Evolutionary conservation across 2,888 invertebrate species (phyloP).

Genomic region (Caenorhabditis afra): DNA sequence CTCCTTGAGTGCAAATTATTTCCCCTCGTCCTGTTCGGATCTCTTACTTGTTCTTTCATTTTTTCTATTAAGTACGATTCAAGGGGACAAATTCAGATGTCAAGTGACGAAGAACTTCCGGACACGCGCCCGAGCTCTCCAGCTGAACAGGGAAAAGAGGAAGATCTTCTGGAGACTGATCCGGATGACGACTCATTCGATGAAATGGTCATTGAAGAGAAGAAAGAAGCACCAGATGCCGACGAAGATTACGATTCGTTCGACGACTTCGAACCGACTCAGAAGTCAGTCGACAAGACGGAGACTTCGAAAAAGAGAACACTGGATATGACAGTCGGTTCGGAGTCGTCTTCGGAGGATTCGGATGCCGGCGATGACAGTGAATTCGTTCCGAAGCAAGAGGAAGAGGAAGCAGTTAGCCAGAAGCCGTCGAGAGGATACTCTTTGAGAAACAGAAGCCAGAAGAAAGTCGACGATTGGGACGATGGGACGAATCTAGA

Average conservation of each 20-base stretch:
- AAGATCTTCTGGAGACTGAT: constrained; percentile 19
- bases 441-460: constrained; percentile 7
- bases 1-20: no score
- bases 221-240: not conserved
- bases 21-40: no score
- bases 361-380: constrained; percentile 29
- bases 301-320: constrained; percentile 5
- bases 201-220: constrained; percentile 14
- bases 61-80: no score
- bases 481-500: constrained; percentile 8
- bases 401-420: constrained; percentile 1
- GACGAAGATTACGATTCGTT: constrained; percentile 54
- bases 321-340: not conserved
- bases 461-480: not conserved
- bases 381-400: constrained; percentile 22
- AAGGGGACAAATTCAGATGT: constrained; percentile 22
- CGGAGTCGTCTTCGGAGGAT: constrained; percentile 43
- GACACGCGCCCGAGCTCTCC: constrained; percentile 22
- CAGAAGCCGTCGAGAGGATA: constrained; percentile 10
- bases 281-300: not conserved
- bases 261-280: constrained; percentile 44
- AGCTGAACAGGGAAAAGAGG: constrained; percentile 4
- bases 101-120: constrained; percentile 33
- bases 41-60: no score
- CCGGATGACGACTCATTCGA: constrained; percentile 26